Percentiles rank a stretch among this genome's conserved stretches.
Conservation (phyloP, 2,797 vertebrate species). For the Rhinella marina region DNA sequence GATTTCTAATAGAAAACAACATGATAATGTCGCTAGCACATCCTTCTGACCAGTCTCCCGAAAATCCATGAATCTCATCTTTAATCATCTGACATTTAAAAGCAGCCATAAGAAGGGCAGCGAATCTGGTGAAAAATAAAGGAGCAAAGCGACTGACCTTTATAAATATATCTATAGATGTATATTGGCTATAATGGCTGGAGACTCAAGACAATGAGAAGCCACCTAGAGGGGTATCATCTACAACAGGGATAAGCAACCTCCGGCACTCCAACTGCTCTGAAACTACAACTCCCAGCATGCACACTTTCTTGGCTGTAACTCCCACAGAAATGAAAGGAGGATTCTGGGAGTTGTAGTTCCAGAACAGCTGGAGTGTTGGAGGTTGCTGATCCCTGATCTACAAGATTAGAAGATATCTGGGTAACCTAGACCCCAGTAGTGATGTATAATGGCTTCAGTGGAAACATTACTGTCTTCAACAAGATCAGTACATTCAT, state of each 20-base stretch:
- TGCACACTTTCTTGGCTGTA: no score
- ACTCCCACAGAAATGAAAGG: no score
- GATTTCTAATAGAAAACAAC: slow-evolving; percentile 43
- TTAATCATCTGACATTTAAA: slow-evolving; percentile 14
- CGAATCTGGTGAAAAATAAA: neutral
- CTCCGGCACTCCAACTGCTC: no score
- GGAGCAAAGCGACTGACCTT: neutral
- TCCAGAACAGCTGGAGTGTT: no score
- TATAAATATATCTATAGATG: no score
- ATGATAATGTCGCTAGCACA: slow-evolving; percentile 13
- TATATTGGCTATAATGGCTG: neutral
- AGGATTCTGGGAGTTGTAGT: no score
- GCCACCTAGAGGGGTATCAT: neutral
- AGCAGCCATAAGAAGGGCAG: neutral
- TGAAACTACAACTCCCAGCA: no score
- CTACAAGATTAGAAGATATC: neutral
- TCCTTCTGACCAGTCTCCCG: neutral
- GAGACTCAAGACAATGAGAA: neutral
- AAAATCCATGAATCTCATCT: neutral
- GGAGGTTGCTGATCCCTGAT: no score
- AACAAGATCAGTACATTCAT: neutral
- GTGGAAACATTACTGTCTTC: neutral
- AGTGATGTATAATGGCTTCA: neutral
- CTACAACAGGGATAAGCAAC: no score
- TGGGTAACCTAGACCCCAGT: neutral